Evolutionary conservation across 2,888 invertebrate species (phyloP).

Genomic region (Trilocha varians): DNA sequence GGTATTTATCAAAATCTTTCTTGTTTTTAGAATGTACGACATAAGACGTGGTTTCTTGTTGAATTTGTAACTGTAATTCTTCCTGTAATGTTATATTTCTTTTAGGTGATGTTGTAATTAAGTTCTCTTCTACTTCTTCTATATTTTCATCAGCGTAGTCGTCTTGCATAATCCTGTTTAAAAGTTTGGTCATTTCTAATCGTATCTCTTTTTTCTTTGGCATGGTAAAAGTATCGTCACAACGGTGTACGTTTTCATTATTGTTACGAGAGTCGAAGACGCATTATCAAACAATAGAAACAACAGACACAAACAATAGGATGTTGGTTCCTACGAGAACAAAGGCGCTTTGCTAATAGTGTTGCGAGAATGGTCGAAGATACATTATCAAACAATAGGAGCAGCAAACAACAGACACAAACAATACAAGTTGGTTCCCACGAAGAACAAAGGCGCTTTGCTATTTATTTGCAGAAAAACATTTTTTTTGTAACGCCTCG

Average conservation of each 20-base stretch:
- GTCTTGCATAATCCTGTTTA: background rate
- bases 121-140: slow-evolving; percentile 1
- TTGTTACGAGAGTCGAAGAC: too few relatives aligned
- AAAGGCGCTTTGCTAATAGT: too few relatives aligned
- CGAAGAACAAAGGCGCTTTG: too few relatives aligned
- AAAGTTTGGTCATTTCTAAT: background rate
- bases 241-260: background rate
- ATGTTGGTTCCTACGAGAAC: too few relatives aligned
- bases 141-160: background rate
- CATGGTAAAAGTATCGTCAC: background rate
- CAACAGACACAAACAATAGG: too few relatives aligned
- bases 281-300: too few relatives aligned
- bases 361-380: too few relatives aligned
- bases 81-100: slow-evolving; percentile 1
- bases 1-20: background rate
- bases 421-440: too few relatives aligned
- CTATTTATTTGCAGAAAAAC: too few relatives aligned
- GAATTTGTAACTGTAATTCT: slow-evolving; percentile 2
- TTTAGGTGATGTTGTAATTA: background rate
- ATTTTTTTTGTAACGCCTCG: too few relatives aligned
- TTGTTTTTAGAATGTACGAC: background rate
- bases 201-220: background rate
- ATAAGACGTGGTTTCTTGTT: slow-evolving; percentile 1
- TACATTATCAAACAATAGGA: too few relatives aligned
- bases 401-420: too few relatives aligned